These are phyloP conservation scores for Anas bernieri DNA, from an alignment of 2,797 vertebrate genomes.

Conservation along the genomic window DNA sequence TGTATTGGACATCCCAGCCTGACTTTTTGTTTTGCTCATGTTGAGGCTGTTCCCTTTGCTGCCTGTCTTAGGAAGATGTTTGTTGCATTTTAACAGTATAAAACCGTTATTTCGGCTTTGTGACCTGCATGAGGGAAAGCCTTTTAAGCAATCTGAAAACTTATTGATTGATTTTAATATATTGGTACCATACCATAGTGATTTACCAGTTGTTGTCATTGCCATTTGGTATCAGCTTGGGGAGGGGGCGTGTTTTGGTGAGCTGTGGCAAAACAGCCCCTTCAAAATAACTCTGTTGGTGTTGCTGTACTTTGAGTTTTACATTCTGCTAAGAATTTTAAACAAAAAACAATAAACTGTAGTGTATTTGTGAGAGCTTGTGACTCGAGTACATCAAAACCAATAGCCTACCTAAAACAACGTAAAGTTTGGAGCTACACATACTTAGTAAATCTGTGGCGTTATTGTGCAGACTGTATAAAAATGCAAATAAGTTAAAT, in stretches of 20 bases:
- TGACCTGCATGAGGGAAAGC: slow-evolving; percentile 5
- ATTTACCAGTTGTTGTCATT: neutral
- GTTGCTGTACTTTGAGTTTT: neutral
- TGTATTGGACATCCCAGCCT: neutral
- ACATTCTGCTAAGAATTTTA: neutral
- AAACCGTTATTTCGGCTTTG: neutral
- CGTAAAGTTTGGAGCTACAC: neutral
- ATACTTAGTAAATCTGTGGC: neutral
- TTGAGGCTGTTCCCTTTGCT: slow-evolving; percentile 9
- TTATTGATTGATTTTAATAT: neutral
- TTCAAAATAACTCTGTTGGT: neutral
- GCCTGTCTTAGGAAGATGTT: neutral
- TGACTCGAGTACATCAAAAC: neutral
- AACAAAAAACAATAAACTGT: neutral
- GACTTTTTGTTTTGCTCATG: neutral
- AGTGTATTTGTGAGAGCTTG: neutral
- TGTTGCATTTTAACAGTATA: neutral
- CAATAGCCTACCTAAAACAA: neutral
- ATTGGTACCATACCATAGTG: neutral
- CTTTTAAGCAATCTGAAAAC: neutral
- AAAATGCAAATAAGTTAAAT: slow-evolving; percentile 36
- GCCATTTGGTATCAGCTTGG: neutral
- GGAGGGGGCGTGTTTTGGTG: neutral
- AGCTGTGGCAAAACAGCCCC: neutral
- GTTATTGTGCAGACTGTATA: neutral